These are phyloP conservation scores for Ailuropoda melanoleuca DNA, from an alignment of 2,113 vertebrate genomes.

Conservation along the genomic window DNA sequence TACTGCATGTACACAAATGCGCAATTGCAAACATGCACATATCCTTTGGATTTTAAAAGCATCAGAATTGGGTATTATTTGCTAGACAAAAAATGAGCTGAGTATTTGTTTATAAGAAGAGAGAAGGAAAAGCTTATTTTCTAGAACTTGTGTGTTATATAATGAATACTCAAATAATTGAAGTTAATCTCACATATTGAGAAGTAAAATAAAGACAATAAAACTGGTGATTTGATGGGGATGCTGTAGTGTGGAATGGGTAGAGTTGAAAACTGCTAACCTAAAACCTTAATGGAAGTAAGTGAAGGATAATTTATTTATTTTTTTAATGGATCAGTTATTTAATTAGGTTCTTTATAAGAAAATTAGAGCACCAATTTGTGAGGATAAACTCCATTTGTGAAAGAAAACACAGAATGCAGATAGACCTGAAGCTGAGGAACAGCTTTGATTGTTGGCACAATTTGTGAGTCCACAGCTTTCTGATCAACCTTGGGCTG, in stretches of 20 bases:
- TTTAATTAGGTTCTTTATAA: background rate
- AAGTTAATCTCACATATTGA: background rate
- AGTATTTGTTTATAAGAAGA: background rate
- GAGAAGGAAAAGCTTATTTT: background rate
- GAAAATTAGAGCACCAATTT: background rate
- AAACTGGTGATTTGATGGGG: background rate
- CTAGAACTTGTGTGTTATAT: background rate
- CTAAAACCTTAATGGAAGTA: background rate
- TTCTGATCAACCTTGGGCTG: background rate
- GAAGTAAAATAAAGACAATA: background rate
- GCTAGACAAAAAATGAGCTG: background rate
- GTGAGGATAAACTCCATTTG: background rate
- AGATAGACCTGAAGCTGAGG: background rate
- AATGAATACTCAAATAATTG: background rate
- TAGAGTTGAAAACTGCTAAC: background rate
- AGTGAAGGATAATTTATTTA: background rate
- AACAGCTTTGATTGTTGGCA: background rate
- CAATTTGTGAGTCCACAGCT: background rate
- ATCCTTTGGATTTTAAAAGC: background rate
- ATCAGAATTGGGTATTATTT: background rate
- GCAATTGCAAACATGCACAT: background rate
- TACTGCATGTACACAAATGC: background rate
- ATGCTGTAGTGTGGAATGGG: background rate
- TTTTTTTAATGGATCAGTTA: background rate
- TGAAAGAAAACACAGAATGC: background rate